Evolutionary conservation across 2,888 invertebrate genomes (phyloP).

Genomic region (Halictus quadricinctus): DNA sequence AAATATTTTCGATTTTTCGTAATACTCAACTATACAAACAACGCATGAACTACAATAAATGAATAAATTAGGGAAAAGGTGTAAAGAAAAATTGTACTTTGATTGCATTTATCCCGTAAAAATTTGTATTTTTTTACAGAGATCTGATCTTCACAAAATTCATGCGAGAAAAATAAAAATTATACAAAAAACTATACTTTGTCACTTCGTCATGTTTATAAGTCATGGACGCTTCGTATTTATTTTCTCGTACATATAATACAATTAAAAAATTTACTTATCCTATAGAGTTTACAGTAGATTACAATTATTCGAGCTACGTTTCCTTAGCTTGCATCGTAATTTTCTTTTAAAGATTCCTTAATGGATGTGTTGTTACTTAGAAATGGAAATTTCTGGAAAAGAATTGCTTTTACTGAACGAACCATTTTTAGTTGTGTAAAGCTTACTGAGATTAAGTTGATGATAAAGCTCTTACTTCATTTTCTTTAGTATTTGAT

Average conservation of each 20-base stretch:
- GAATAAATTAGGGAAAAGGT: not conserved
- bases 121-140: not conserved
- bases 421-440: slow-evolving; percentile 6
- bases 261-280: slow-evolving; percentile 26
- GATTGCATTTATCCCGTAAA: not conserved
- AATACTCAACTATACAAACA: not conserved
- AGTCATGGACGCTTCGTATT: slow-evolving; percentile 16
- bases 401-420: not conserved
- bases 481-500: slow-evolving; percentile 22
- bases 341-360: slow-evolving; percentile 2
- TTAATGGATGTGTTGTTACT: slow-evolving; percentile 17
- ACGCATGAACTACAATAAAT: not conserved
- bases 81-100: not conserved
- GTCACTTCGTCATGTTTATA: slow-evolving; percentile 5
- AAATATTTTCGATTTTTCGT: not conserved
- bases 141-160: too few relatives aligned
- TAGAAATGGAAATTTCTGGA: slow-evolving; percentile 5
- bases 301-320: not conserved
- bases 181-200: not conserved
- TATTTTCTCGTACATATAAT: slow-evolving; percentile 18
- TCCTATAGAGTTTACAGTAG: not conserved
- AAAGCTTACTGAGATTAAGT: not conserved
- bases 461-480: slow-evolving; percentile 27
- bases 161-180: not conserved
- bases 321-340: not conserved